Conservation (phyloP, 2,113 vertebrate genomes). For the Spermophilus dauricus region DNA sequence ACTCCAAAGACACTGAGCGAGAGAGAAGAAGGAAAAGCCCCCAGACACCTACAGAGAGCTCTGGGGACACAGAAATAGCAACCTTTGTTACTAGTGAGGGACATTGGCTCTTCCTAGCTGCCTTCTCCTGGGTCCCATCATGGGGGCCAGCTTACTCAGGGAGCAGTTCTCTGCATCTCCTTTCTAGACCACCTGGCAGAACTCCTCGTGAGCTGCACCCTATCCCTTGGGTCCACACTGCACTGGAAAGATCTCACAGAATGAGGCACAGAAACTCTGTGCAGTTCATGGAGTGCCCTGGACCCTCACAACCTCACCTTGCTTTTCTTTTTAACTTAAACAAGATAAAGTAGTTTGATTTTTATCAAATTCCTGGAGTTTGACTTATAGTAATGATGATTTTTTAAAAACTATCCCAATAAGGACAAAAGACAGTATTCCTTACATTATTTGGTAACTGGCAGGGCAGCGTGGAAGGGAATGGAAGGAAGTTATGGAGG, state of each 20-base stretch:
- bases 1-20: background rate
- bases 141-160: fast-evolving
- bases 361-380: background rate
- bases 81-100: background rate
- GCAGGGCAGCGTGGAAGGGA: background rate
- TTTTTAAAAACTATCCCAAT: background rate
- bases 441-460: background rate
- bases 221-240: background rate
- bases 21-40: background rate
- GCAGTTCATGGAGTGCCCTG: background rate
- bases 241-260: fast-evolving
- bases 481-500: background rate
- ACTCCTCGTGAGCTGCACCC: fast-evolving
- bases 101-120: background rate
- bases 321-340: background rate
- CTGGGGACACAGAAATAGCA: background rate
- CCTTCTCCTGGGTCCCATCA: background rate
- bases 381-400: background rate
- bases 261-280: background rate
- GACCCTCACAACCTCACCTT: background rate
- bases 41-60: background rate
- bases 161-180: background rate
- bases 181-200: background rate
- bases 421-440: conserved; percentile 1
- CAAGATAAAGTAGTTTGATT: conserved; percentile 2